phyloP scores from a whole-genome alignment of 2,113 vertebrate genomes.

The Garra rufa region DNA sequence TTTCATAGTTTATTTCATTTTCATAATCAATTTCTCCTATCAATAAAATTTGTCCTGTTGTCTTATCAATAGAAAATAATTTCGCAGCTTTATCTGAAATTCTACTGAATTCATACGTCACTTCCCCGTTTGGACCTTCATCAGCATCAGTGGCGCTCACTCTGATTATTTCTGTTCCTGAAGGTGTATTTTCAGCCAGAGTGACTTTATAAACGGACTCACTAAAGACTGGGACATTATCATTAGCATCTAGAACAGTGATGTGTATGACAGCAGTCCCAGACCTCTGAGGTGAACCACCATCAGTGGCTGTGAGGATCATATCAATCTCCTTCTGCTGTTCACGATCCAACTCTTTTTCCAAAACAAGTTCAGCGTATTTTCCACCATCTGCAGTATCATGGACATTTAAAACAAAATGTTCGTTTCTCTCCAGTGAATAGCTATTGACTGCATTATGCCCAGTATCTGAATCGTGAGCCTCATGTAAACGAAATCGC shows the following conservation, averaged over 20 bases:
- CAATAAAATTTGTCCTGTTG: conserved; percentile 73
- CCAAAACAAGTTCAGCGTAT: conserved; percentile 65
- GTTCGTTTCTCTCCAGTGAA: conserved; percentile 58
- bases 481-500: conserved; percentile 70
- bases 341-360: conserved; percentile 70
- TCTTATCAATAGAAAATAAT: conserved; percentile 68
- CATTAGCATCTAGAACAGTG: conserved; percentile 73
- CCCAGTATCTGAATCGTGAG: conserved; percentile 73
- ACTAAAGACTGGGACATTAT: conserved; percentile 72
- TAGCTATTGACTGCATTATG: conserved; percentile 70
- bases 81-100: conserved; percentile 24
- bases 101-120: conserved; percentile 37
- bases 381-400: conserved; percentile 63
- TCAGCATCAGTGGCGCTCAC: conserved; percentile 79
- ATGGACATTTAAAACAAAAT: conserved; percentile 70
- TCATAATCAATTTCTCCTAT: conserved; percentile 76
- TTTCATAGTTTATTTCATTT: conserved; percentile 67
- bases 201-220: conserved; percentile 64
- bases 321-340: conserved; percentile 63
- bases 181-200: conserved; percentile 65
- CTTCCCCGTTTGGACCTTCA: conserved; percentile 60
- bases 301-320: conserved; percentile 69
- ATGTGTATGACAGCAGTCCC: conserved; percentile 65
- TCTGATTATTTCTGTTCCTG: conserved; percentile 64
- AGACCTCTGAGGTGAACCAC: conserved; percentile 68